Evolutionary conservation across 2,888 invertebrate genomes (phyloP).

Genomic region (Alviniconcha strummeri): DNA sequence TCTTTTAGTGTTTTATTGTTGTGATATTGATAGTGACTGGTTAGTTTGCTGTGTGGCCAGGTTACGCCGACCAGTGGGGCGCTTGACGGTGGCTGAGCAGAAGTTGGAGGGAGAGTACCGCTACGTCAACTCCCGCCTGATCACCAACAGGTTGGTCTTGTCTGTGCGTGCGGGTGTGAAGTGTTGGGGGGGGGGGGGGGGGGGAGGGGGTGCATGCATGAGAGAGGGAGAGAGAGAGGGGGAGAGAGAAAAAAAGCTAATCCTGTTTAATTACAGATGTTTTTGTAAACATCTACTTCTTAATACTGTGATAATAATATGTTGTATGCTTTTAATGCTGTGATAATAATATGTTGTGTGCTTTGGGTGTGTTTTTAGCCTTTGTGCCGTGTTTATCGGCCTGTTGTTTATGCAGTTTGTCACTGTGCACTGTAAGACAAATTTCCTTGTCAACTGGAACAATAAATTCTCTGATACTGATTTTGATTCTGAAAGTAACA

Average conservation of each 20-base stretch:
- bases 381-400: too few relatives aligned
- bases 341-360: neutral
- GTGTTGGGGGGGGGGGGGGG: too few relatives aligned
- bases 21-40: too few relatives aligned
- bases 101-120: slow-evolving; percentile 98
- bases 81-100: slow-evolving; percentile 94
- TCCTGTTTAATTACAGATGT: too few relatives aligned
- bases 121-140: slow-evolving; percentile 95
- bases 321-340: neutral
- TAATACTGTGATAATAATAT: neutral
- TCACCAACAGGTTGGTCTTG: slow-evolving; percentile 79
- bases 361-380: neutral
- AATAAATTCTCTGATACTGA: too few relatives aligned
- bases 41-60: slow-evolving; percentile 64
- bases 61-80: slow-evolving; percentile 89
- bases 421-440: too few relatives aligned
- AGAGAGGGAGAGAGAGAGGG: neutral
- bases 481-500: too few relatives aligned
- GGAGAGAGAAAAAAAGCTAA: neutral
- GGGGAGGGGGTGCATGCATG: too few relatives aligned
- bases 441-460: too few relatives aligned
- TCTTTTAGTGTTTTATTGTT: too few relatives aligned
- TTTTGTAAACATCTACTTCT: neutral
- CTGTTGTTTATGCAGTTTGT: too few relatives aligned
- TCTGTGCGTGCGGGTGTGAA: too few relatives aligned